phyloP scores from a whole-genome alignment of 1,140 invertebrate species.

The Macrosteles quadrilineatus region DNA sequence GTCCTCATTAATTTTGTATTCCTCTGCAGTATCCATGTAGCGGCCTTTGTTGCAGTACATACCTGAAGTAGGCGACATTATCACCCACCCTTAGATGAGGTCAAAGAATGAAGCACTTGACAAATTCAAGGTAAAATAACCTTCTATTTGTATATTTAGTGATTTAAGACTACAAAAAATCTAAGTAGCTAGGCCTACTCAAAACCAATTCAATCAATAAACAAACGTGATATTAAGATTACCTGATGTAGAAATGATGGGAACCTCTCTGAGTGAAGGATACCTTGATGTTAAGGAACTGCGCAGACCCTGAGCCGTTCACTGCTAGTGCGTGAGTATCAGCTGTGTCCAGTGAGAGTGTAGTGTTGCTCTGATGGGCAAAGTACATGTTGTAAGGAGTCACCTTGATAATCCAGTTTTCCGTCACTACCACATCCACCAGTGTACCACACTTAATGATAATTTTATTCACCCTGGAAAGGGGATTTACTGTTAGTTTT shows the following conservation, averaged over 20 bases:
- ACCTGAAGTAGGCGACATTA: too few species aligned
- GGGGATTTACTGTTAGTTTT: too few species aligned
- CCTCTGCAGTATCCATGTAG: too few species aligned
- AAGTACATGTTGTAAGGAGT: conserved; percentile 72
- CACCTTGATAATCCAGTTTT: conserved; percentile 89
- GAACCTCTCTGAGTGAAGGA: conserved; percentile 54
- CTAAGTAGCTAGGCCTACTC: too few species aligned
- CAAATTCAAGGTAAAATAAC: too few species aligned
- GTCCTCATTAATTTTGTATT: too few species aligned
- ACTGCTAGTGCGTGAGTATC: conserved; percentile 70
- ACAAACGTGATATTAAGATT: neutral
- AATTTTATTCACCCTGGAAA: conserved; percentile 72
- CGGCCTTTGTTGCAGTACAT: too few species aligned
- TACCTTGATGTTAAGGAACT: conserved; percentile 82
- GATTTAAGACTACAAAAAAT: too few species aligned
- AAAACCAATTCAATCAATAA: too few species aligned
- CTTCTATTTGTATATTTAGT: too few species aligned
- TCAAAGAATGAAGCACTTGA: too few species aligned
- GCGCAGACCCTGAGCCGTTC: conserved; percentile 63
- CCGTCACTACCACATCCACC: conserved; percentile 72
- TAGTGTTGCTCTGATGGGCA: conserved; percentile 76
- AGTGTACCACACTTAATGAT: conserved; percentile 67
- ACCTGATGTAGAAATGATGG: conserved; percentile 61
- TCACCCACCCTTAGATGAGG: too few species aligned
- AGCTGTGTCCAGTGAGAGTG: conserved; percentile 68